phyloP scores from a whole-genome alignment of 2,888 invertebrate genomes.

The Helobdella robusta region DNA sequence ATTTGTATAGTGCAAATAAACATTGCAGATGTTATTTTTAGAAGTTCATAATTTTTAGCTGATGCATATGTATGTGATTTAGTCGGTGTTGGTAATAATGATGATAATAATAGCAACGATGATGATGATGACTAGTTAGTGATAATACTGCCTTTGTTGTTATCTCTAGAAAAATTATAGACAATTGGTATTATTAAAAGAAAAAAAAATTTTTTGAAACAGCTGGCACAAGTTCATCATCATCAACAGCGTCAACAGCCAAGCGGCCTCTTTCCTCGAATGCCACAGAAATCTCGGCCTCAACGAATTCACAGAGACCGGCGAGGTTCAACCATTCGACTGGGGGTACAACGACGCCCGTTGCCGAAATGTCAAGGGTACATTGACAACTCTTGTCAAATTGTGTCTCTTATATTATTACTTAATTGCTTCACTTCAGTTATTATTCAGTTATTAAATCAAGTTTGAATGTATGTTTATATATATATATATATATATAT shows the following conservation, averaged over 20 bases:
- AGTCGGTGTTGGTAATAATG: no score
- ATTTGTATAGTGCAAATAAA: no score
- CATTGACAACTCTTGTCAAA: not conserved
- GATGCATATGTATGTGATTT: no score
- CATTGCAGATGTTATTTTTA: no score
- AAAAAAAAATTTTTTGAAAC: no score
- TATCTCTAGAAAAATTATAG: no score
- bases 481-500: not conserved
- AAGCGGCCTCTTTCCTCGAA: conserved; percentile 19
- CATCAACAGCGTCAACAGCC: not conserved
- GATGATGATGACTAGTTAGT: no score
- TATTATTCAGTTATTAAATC: not conserved
- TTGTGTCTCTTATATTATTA: not conserved
- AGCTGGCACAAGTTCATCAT: no score
- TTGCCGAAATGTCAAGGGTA: conserved; percentile 6
- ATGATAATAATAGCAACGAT: no score
- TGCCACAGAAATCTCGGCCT: conserved; percentile 6
- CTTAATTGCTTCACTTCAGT: not conserved
- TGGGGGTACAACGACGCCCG: not conserved
- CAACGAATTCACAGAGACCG: not conserved
- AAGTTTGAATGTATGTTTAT: not conserved
- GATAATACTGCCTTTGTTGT: no score
- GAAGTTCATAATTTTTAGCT: no score
- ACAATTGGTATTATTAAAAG: no score
- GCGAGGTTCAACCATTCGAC: not conserved